These are phyloP conservation scores for Macropis europaea DNA, from an alignment of 2,888 invertebrate genomes.

Conservation along the genomic window DNA sequence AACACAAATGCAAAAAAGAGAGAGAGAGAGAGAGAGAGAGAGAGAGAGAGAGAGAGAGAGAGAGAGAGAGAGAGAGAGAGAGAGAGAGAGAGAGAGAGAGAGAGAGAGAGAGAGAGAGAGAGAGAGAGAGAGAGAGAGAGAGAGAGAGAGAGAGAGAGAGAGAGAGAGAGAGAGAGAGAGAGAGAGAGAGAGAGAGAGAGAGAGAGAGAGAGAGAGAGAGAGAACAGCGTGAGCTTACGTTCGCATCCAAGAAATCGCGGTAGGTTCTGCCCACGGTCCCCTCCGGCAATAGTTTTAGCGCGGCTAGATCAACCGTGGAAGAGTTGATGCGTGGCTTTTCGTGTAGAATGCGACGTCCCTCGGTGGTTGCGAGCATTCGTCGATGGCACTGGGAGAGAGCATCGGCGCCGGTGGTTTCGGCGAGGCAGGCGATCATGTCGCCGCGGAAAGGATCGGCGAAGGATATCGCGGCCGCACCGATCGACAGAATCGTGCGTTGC, in stretches of 20 bases:
- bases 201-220: neutral
- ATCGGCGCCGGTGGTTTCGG: constrained; percentile 90
- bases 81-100: too few species aligned
- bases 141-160: too few species aligned
- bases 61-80: too few species aligned
- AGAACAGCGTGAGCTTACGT: constrained; percentile 81
- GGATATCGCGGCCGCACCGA: constrained; percentile 93
- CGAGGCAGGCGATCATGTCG: constrained; percentile 97
- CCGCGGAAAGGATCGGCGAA: constrained; percentile 90
- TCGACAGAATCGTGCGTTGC: constrained; percentile 89
- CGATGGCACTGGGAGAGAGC: constrained; percentile 87
- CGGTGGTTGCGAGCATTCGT: constrained; percentile 88
- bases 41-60: too few species aligned
- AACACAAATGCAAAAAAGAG: too few species aligned
- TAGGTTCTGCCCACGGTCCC: constrained; percentile 94
- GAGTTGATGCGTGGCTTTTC: constrained; percentile 94
- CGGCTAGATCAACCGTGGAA: constrained; percentile 87
- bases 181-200: too few species aligned
- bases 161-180: too few species aligned
- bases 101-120: too few species aligned
- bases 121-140: too few species aligned
- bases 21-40: too few species aligned
- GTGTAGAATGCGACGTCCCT: constrained; percentile 88
- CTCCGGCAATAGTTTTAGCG: constrained; percentile 86
- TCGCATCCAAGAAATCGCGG: constrained; percentile 89